A percentile compares a stretch with the other conserved stretches of the same genome.
These are phyloP conservation scores for Zeuzera pyrina DNA, from an alignment of 2,888 invertebrate species.

Conservation along the genomic window DNA sequence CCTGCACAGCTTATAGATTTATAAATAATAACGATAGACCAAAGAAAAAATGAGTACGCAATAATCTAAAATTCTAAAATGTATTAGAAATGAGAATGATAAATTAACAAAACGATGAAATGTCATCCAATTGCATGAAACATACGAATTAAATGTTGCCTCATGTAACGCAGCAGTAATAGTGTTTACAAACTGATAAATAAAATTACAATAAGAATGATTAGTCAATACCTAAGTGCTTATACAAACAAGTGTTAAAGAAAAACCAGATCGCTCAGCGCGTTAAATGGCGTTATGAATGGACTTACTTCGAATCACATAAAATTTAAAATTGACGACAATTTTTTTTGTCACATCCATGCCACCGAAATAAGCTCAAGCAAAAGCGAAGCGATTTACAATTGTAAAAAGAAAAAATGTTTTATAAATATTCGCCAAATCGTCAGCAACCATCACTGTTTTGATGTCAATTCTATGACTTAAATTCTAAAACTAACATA, in stretches of 20 bases:
- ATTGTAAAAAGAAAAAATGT: slow-evolving; percentile 17
- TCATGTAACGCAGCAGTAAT: too few species aligned
- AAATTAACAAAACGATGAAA: too few species aligned
- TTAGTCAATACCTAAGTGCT: slow-evolving; percentile 56
- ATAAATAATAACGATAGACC: too few species aligned
- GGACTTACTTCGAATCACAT: slow-evolving; percentile 13
- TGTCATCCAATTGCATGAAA: too few species aligned
- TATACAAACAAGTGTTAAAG: slow-evolving; percentile 71
- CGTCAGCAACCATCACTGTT: slow-evolving; percentile 31
- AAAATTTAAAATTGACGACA: slow-evolving; percentile 8
- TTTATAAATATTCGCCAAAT: slow-evolving; percentile 13
- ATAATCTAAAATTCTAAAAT: too few species aligned
- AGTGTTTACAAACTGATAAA: slow-evolving; percentile 7
- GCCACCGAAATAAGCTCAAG: slow-evolving; percentile 61
- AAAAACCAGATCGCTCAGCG: slow-evolving; percentile 53
- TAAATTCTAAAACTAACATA: slow-evolving; percentile 9
- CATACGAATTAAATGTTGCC: too few species aligned
- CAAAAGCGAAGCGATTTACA: slow-evolving; percentile 64
- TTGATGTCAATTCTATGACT: slow-evolving; percentile 19
- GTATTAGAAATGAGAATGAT: too few species aligned
- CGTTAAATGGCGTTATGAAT: slow-evolving; percentile 44
- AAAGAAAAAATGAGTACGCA: too few species aligned
- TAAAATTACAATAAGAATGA: slow-evolving; percentile 28
- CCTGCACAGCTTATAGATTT: too few species aligned
- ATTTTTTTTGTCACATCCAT: slow-evolving; percentile 33